Conservation (phyloP, 2,797 vertebrate genomes). For the Apogon talboti region DNA sequence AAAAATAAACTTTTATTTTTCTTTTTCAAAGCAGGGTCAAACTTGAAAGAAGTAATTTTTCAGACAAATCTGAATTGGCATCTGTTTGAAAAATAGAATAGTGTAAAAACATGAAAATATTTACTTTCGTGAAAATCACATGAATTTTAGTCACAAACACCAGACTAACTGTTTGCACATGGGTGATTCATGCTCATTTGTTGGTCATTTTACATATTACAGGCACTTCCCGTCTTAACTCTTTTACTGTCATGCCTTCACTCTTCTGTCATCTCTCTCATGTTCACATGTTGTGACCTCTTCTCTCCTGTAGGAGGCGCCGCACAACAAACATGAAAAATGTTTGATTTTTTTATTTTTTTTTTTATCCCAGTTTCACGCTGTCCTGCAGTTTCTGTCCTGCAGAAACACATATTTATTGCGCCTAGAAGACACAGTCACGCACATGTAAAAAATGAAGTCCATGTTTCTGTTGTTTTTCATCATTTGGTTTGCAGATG, state of each 20-base stretch:
- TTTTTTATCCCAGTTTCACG: conserved; percentile 46
- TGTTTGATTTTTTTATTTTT: conserved; percentile 28
- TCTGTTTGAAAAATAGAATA: too few species aligned
- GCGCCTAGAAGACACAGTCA: conserved; percentile 52
- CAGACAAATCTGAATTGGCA: too few species aligned
- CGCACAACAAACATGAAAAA: conserved; percentile 54
- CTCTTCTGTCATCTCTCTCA: conserved; percentile 3
- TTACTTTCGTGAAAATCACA: neutral
- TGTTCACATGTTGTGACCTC: neutral
- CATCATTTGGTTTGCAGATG: conserved; percentile 69
- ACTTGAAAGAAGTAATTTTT: neutral
- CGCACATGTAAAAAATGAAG: conserved; percentile 78
- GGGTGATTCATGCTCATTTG: neutral
- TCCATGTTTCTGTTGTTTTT: conserved; percentile 63
- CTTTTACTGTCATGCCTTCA: conserved; percentile 12
- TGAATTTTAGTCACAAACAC: neutral
- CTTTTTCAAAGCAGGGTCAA: neutral
- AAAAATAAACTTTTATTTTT: too few species aligned
- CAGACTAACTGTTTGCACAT: neutral
- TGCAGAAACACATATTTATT: conserved; percentile 63
- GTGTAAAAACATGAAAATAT: neutral
- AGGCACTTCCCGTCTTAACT: neutral
- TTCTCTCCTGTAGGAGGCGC: conserved; percentile 79
- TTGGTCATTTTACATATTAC: too few species aligned
- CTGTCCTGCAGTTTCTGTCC: conserved; percentile 64